Evolutionary conservation across 2,113 vertebrate genomes (phyloP).

Genomic region (Eptesicus fuscus): DNA sequence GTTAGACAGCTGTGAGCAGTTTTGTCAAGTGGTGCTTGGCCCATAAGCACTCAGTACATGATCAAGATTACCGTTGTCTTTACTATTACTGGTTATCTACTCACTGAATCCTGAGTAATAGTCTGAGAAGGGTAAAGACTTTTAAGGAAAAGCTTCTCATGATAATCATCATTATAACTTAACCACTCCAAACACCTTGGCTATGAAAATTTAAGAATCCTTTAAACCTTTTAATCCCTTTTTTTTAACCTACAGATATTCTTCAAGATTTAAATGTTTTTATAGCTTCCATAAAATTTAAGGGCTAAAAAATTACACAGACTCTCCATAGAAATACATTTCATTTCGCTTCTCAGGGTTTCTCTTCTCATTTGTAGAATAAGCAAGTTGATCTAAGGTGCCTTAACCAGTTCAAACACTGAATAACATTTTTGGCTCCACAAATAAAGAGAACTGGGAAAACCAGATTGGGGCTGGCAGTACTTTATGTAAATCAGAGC

Average conservation of each 20-base stretch:
- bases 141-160: not conserved
- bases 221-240: not conserved
- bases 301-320: not conserved
- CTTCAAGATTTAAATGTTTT: conserved; percentile 8
- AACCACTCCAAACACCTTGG: not conserved
- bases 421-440: not conserved
- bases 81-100: not conserved
- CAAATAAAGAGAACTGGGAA: not conserved
- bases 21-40: not conserved
- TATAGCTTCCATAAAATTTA: not conserved
- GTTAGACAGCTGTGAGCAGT: not conserved
- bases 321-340: not conserved
- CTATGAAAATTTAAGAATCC: not conserved
- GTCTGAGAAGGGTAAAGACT: not conserved
- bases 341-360: not conserved
- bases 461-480: not conserved
- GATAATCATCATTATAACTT: not conserved
- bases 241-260: not conserved
- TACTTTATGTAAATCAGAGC: not conserved
- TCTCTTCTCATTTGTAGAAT: not conserved
- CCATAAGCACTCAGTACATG: not conserved
- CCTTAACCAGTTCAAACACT: not conserved
- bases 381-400: not conserved
- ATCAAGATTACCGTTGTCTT: not conserved
- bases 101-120: not conserved